A percentile compares a stretch with the other conserved stretches of the same genome.
phyloP scores from a whole-genome alignment of 2,797 vertebrate genomes.

The Gambelia wislizenii region DNA sequence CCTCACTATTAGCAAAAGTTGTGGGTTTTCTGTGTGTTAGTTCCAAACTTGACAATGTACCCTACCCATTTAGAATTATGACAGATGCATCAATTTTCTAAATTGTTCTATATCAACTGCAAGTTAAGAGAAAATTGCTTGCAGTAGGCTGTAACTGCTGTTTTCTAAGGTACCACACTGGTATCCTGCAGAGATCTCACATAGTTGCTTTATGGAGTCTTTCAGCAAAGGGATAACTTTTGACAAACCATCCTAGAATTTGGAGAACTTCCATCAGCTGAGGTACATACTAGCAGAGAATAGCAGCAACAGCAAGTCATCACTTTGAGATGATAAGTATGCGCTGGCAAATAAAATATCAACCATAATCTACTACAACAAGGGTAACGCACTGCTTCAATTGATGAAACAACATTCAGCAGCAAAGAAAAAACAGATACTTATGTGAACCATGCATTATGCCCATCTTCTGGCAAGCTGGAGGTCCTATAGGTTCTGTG shows the following conservation, averaged over 20 bases:
- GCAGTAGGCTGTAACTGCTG: slow-evolving; percentile 59
- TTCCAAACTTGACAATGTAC: slow-evolving; percentile 61
- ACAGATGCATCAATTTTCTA: slow-evolving; percentile 74
- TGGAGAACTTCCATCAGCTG: not conserved
- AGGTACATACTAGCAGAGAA: rapidly evolving
- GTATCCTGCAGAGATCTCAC: slow-evolving; percentile 46
- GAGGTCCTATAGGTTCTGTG: not conserved
- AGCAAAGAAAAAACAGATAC: not conserved
- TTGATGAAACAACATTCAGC: not conserved
- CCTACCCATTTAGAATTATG: slow-evolving; percentile 68
- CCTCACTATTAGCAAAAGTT: slow-evolving; percentile 70
- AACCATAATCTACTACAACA: not conserved
- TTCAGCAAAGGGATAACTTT: not conserved
- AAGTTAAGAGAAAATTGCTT: slow-evolving; percentile 70
- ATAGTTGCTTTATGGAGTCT: slow-evolving; percentile 36
- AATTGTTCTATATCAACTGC: slow-evolving; percentile 69
- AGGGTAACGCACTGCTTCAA: not conserved
- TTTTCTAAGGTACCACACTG: slow-evolving; percentile 57
- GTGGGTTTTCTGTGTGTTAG: slow-evolving; percentile 64
- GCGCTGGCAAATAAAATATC: not conserved
- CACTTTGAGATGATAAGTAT: rapidly evolving
- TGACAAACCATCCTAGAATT: not conserved
- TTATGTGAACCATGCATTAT: not conserved
- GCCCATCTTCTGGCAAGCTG: not conserved
- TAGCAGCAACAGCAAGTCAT: rapidly evolving